Conservation (phyloP, 1,140 invertebrate genomes). For the Augochlora pura region DNA sequence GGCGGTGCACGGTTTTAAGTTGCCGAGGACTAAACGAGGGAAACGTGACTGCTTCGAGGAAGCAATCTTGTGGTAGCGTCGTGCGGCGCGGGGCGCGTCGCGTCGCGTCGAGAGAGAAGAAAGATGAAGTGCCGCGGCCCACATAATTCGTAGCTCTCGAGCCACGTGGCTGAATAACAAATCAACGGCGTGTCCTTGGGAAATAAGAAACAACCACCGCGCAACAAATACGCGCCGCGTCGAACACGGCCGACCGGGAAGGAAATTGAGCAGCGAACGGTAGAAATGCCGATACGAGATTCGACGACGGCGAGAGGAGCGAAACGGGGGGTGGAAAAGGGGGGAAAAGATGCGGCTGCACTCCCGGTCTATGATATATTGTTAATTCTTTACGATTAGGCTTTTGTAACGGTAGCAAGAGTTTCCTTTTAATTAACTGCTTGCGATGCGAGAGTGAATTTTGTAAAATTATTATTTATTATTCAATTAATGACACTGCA, state of each 20-base stretch:
- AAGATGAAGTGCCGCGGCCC: not conserved
- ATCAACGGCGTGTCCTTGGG: constrained; percentile 2
- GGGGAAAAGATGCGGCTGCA: too few species aligned
- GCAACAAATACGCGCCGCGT: constrained; percentile 3
- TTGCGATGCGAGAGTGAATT: too few species aligned
- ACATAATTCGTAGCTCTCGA: constrained; percentile 37
- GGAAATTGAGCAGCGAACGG: constrained; percentile 18
- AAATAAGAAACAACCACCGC: not conserved
- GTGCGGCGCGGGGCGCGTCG: too few species aligned
- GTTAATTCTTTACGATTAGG: not conserved
- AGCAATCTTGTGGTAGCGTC: not conserved
- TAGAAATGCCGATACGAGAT: constrained; percentile 6
- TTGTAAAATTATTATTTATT: too few species aligned
- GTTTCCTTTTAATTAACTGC: too few species aligned
- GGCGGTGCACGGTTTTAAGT: not conserved
- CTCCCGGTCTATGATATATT: too few species aligned
- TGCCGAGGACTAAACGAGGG: not conserved
- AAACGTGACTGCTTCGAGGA: too few species aligned
- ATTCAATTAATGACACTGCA: too few species aligned
- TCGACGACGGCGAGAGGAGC: not conserved
- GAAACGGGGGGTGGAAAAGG: constrained; percentile 5
- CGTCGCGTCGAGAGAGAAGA: not conserved
- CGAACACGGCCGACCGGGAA: constrained; percentile 2
- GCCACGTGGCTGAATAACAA: not conserved
- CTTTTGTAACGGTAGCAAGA: too few species aligned